Percentiles rank a stretch among this genome's conserved stretches.
Conservation (phyloP, 2,888 invertebrate species). For the Spodoptera exigua region DNA sequence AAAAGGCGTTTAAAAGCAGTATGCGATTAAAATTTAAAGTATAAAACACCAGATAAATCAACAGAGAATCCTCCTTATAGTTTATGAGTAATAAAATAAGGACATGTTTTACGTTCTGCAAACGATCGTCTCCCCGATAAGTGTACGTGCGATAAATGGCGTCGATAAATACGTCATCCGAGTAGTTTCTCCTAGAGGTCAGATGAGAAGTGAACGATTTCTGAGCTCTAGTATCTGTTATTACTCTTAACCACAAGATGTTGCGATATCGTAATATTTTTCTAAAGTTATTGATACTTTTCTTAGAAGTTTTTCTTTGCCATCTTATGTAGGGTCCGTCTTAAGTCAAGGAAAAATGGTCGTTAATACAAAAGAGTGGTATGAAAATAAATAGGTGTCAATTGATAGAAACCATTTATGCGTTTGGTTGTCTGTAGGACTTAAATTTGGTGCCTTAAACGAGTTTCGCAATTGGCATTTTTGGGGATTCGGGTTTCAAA, state of each 20-base stretch:
- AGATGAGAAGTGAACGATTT: background rate
- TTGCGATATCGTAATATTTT: background rate
- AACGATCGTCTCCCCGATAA: constrained; percentile 19
- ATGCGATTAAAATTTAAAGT: no score
- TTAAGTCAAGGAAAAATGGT: no score
- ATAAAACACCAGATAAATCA: constrained; percentile 1
- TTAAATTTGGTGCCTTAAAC: no score
- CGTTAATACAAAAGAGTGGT: no score
- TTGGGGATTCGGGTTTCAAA: no score
- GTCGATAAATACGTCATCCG: constrained; percentile 22
- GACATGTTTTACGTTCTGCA: constrained; percentile 35
- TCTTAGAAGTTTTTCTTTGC: no score
- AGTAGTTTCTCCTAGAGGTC: constrained; percentile 2
- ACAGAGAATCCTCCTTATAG: constrained; percentile 10
- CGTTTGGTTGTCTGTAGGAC: no score
- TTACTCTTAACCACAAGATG: constrained; percentile 1
- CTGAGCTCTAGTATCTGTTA: constrained; percentile 8
- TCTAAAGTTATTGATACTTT: background rate
- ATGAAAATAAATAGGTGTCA: no score
- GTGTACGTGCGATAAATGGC: constrained; percentile 12
- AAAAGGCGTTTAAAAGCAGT: no score
- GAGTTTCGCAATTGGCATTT: no score
- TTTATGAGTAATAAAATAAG: constrained; percentile 42
- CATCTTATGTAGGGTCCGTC: no score
- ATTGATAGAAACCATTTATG: no score